A percentile compares a stretch with the other conserved stretches of the same genome.
Evolutionary conservation across 2,888 invertebrate species (phyloP).

Genomic region (Dastarcus helophoroides): DNA sequence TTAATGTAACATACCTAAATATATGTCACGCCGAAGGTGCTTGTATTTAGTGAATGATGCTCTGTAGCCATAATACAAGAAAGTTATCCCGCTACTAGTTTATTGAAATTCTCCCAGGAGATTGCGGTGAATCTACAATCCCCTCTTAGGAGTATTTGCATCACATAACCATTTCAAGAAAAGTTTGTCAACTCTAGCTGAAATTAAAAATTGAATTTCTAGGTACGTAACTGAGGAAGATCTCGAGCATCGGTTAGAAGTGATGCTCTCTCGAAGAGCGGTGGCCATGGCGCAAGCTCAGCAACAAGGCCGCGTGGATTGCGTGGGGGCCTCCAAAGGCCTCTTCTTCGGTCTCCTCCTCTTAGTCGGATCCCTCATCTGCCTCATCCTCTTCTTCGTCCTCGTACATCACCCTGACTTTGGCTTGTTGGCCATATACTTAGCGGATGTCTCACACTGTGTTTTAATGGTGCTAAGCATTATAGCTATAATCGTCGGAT

Average conservation of each 20-base stretch:
- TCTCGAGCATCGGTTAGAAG: slow-evolving; percentile 76
- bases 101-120: too few relatives aligned
- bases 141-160: neutral
- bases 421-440: slow-evolving; percentile 74
- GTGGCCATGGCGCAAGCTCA: slow-evolving; percentile 76
- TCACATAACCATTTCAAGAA: slow-evolving; percentile 1
- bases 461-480: slow-evolving; percentile 79
- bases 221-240: slow-evolving; percentile 67
- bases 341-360: slow-evolving; percentile 84
- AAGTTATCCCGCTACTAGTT: too few relatives aligned
- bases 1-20: too few relatives aligned
- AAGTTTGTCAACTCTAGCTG: neutral
- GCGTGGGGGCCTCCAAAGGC: slow-evolving; percentile 88
- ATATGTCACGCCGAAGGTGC: too few relatives aligned
- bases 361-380: slow-evolving; percentile 81
- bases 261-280: slow-evolving; percentile 77
- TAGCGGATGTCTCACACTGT: slow-evolving; percentile 86
- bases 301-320: slow-evolving; percentile 78
- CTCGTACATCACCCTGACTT: slow-evolving; percentile 77
- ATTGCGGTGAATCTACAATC: too few relatives aligned
- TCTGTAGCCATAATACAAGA: too few relatives aligned
- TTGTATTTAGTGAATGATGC: too few relatives aligned
- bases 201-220: slow-evolving; percentile 10
- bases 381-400: slow-evolving; percentile 91
- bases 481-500: slow-evolving; percentile 81